phyloP scores from a whole-genome alignment of 1,140 invertebrate genomes.

The Thalassaphorura encarpata region DNA sequence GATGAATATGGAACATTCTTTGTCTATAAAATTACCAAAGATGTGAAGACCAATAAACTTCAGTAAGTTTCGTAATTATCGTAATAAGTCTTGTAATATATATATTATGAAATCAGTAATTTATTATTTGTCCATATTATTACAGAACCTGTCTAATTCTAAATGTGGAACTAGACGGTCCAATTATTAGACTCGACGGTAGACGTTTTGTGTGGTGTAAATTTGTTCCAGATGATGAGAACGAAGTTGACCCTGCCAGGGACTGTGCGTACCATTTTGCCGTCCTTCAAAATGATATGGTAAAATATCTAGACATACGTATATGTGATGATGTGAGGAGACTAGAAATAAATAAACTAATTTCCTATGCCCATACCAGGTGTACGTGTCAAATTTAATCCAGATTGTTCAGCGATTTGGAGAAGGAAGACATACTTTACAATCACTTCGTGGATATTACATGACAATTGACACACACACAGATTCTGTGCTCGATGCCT shows the following conservation, averaged over 20 bases:
- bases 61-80: constrained; percentile 33
- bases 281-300: constrained; percentile 63
- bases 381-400: constrained; percentile 52
- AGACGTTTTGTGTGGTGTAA: constrained; percentile 82
- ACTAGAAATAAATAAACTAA: not conserved
- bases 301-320: constrained; percentile 40
- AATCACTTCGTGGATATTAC: constrained; percentile 46
- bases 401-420: constrained; percentile 45
- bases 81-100: not conserved
- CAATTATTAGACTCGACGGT: constrained; percentile 36
- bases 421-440: constrained; percentile 40
- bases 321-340: not conserved
- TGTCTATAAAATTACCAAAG: constrained; percentile 63
- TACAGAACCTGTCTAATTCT: constrained; percentile 7
- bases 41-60: constrained; percentile 34
- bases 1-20: constrained; percentile 71
- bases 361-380: constrained; percentile 39
- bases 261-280: constrained; percentile 69
- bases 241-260: constrained; percentile 40
- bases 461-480: constrained; percentile 50
- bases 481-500: constrained; percentile 64
- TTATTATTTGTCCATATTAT: not conserved
- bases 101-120: constrained; percentile 6
- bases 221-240: constrained; percentile 55
- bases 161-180: constrained; percentile 44